Base-by-base conservation (phyloP, 2,888 invertebrate species). In the Nymphalis urticae region DNA sequence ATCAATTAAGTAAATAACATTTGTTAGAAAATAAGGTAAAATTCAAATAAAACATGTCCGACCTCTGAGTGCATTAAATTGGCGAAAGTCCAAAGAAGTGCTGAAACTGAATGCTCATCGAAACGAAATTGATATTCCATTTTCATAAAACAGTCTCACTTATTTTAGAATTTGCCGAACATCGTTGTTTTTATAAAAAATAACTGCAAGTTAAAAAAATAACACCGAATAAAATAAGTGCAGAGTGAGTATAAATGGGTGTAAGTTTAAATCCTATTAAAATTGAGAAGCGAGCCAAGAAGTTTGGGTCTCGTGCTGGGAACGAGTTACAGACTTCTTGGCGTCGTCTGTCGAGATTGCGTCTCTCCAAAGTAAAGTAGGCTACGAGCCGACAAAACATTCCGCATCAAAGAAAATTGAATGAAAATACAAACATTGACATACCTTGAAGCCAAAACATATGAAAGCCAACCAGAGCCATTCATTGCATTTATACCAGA, bases 311-410 rank as follows among this genome's bases (percentile, higher is more conserved):
- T 42, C 13, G 42, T 54, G 42, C n/a, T 27, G 66, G 53, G 58
- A 64, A 64, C 59, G 36, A 62, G 75, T 78, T 75, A 75, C 76
- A 85, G 82, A 80, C 81, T 77, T 75, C 74, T 75, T 63, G 81
- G 79, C 83, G 84, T 80, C 84, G 77, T 73, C 67, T 53, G 58
- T 61, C 53, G 75, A 78, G 73, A 78, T 75, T 80, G 80, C 80
- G 78, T 70, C 81, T 78, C 83, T 82, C 80, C 80, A 85, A 82
- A 82, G 79, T 82, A 83, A 90, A 87, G 88, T 90, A 85, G 89
- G 88, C 78, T 89, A 85, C 79, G 73, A 75, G 76, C 77, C 75
- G 77, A 79, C 81, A 82, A 82, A 79, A 81, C 79, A 80, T 75
- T 80, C 80, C 74, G 72, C 75, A 74, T 77, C 77, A 42, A n/a